Base-by-base conservation (phyloP, 1,140 invertebrate genomes). In the Venustaconcha ellipsiformis region DNA sequence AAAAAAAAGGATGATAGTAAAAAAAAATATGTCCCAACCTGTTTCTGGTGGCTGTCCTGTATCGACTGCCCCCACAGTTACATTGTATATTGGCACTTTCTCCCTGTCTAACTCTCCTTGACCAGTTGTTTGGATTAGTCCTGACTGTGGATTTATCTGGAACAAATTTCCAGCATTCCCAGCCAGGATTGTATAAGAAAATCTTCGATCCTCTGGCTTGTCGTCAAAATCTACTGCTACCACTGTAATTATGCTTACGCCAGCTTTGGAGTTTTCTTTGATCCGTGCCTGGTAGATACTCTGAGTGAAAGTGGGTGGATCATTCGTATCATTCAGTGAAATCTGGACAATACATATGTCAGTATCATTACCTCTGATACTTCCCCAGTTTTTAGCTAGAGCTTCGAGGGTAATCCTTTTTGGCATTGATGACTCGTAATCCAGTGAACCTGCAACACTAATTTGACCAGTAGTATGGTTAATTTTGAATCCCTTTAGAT, bases 331-430 rank as follows among this genome's bases (percentile, higher is more conserved):
- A 91, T 97, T 95, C 70, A 98, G 95, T 1, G 94, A 95, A 72
- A 99, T 95, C 48, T 96, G 95, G 0, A 99, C 95, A 89, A 96
- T 95, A 8, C 96, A 96, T 88, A 96, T 96, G 88, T 98, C 97
- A 0, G 96, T 98, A 85, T 99, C 97, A 89, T 98, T 97, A 14
- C 96, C 96, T 60, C 94, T 92, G 76, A 98, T 97, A 48, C 96
- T 95, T 14, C 97, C 97, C 63, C 93, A 93, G 88, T 99, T 99
- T 90, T 99, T 99, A 0, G 97, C 97, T 91, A 99, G 93, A 0
- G 98, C 96, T 0, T 95, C 97, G 11, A 99, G 90, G 1, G 96
- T 94, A 4, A 96, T 95, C 71, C 95, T 91, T 48, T 48, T 48
- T 48, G 37, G 11, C 86, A 95, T 96, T 88, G 97, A 96, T 0